Evolutionary conservation across 2,888 invertebrate genomes (phyloP), one percentile per base, ranked within the genome.

Genomic region (Disparrhopalites patrizii): DNA sequence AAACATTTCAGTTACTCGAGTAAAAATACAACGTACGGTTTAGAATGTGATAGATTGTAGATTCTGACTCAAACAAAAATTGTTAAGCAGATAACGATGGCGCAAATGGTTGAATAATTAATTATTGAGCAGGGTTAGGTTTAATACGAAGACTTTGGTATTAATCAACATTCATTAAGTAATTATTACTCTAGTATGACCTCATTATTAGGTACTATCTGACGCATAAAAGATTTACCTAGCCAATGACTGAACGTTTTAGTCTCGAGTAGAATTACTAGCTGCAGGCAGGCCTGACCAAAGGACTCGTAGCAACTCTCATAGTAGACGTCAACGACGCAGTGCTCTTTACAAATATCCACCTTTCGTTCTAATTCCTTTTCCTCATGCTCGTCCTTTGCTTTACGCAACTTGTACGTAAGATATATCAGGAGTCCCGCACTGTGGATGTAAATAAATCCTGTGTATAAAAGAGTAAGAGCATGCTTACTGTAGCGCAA

Each of bases 331-430:
- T 61, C 61, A 8, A 50, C 52, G 18, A 61, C 51, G n/a, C 13
- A 25, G 30, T 51, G 61, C 36, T 61, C 61, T 3, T 61, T 50
- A 51, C 61, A 61, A 27, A 61, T 51, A 8, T 51, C 25, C 27
- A 51, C 10, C 2, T 50, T 23, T 10, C 36, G n/a, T 15, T 51
- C 50, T 7, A 61, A 8, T 36, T 33, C 23, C 15, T 61, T 36
- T 15, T 36, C 3, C 10, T 51, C 51, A 10, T 8, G 15, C 15
- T 20, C 23, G 15, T 61, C 27, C n/a, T n/a, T 18, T 4, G 31
- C 13, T 31, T 55, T 55, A 25, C 30, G 43, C 20, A 58, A 27
- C 30, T 43, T 43, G 18, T n/a, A 5, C 20, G 28, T 18, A 2
- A 58, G 20, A 30, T 43, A 43, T 1, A 58, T 30, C 18, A 18